Percentiles rank a stretch among this genome's conserved stretches.
Conservation (phyloP, 2,888 invertebrate species). For the Drosophila imparisetae region DNA sequence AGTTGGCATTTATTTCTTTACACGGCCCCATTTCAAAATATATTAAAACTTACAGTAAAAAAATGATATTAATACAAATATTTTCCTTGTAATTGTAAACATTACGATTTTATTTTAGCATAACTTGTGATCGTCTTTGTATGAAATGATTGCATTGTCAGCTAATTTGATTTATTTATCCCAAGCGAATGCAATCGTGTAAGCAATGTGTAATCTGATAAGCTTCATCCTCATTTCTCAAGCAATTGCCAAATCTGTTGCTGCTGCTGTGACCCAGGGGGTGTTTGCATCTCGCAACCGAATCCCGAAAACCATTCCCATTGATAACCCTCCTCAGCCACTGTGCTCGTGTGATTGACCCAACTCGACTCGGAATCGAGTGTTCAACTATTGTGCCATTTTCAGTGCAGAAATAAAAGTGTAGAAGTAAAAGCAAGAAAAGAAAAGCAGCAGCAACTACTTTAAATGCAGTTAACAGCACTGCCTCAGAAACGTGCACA, state of each 20-base stretch:
- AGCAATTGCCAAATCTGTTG: constrained; percentile 30
- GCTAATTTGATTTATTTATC: constrained; percentile 48
- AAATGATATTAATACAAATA: neutral
- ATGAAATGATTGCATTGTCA: constrained; percentile 18
- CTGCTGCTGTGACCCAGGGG: constrained; percentile 31
- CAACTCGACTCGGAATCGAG: constrained; percentile 46
- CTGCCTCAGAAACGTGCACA: constrained; percentile 60
- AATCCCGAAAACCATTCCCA: constrained; percentile 16
- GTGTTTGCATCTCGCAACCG: constrained; percentile 25
- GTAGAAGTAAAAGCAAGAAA: constrained; percentile 13
- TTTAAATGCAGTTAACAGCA: constrained; percentile 74
- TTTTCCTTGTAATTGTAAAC: neutral
- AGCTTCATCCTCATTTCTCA: constrained; percentile 23
- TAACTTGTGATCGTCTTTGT: neutral
- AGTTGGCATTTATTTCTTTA: neutral
- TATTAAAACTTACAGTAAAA: neutral
- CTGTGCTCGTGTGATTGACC: constrained; percentile 66
- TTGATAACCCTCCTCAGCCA: neutral
- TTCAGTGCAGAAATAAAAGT: constrained; percentile 25
- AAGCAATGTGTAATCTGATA: constrained; percentile 43
- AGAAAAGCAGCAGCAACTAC: constrained; percentile 48
- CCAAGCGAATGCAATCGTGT: constrained; percentile 29
- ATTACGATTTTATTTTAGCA: neutral
- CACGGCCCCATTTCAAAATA: neutral
- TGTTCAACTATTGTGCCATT: constrained; percentile 44